A percentile compares a stretch with the other conserved stretches of the same genome.
Conservation (phyloP, 2,797 vertebrate genomes). For the Myioborus miniatus region DNA sequence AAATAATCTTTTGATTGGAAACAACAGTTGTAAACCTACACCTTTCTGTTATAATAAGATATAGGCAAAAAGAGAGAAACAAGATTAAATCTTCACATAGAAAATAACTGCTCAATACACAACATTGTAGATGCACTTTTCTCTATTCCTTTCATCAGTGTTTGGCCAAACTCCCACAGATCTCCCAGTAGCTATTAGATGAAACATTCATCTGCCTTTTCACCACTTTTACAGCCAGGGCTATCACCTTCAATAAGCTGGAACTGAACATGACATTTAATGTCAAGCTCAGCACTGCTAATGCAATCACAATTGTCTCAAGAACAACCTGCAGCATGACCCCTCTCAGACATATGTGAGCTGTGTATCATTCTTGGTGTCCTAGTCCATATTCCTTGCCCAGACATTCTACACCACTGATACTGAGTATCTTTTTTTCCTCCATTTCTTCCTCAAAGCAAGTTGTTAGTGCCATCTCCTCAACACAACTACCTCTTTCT, state of each 20-base stretch:
- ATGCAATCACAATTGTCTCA: constrained; percentile 30
- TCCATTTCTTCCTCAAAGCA: not conserved
- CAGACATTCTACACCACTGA: not conserved
- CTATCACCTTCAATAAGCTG: constrained; percentile 50
- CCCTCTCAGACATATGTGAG: not conserved
- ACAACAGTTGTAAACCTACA: not conserved
- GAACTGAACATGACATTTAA: constrained; percentile 53
- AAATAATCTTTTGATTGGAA: not conserved
- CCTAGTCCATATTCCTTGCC: not conserved
- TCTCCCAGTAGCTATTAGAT: constrained; percentile 63
- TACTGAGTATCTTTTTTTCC: not conserved
- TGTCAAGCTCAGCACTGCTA: constrained; percentile 43
- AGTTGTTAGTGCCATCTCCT: not conserved
- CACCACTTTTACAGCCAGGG: constrained; percentile 26
- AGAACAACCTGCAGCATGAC: constrained; percentile 9
- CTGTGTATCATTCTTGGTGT: not conserved
- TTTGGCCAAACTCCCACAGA: constrained; percentile 37
- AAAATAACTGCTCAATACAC: not conserved
- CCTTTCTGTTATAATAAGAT: not conserved
- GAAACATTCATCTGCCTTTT: constrained; percentile 60
- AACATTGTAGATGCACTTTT: not conserved
- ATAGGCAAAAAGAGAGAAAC: not conserved
- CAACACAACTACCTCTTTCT: not conserved
- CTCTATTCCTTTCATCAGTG: constrained; percentile 8
- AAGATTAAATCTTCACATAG: not conserved